These are phyloP conservation scores for Paralichthys olivaceus DNA, from an alignment of 2,113 vertebrate genomes.

Conservation along the genomic window DNA sequence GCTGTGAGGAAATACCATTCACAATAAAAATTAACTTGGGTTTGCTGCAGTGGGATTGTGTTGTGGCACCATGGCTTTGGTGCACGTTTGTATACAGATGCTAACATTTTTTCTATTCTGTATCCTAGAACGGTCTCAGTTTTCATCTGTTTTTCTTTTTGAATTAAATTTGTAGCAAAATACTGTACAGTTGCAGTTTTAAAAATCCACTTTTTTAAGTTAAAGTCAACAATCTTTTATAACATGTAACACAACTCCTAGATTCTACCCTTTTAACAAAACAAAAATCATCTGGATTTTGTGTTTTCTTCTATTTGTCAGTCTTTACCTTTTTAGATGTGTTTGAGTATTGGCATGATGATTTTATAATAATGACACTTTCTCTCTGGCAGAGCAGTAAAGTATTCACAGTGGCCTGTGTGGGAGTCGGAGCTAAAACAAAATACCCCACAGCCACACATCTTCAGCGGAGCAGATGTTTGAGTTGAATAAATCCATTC, in stretches of 20 bases:
- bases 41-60: background rate
- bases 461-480: conserved; percentile 36
- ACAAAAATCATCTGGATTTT: background rate
- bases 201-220: no score
- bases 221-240: no score
- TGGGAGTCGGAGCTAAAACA: conserved; percentile 28
- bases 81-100: background rate
- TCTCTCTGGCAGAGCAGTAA: conserved; percentile 10
- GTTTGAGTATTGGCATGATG: background rate
- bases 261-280: no score
- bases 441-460: conserved; percentile 16
- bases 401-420: conserved; percentile 9
- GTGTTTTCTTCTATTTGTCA: background rate
- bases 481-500: conserved; percentile 21
- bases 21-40: background rate
- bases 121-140: background rate
- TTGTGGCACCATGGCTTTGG: background rate
- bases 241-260: no score
- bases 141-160: no score
- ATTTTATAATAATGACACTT: conserved; percentile 18
- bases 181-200: no score
- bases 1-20: background rate
- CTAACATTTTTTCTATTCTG: no score
- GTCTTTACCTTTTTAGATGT: background rate
- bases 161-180: no score